Evolutionary conservation across 1,140 invertebrate genomes (phyloP).

Genomic region (Bombus terrestris): DNA sequence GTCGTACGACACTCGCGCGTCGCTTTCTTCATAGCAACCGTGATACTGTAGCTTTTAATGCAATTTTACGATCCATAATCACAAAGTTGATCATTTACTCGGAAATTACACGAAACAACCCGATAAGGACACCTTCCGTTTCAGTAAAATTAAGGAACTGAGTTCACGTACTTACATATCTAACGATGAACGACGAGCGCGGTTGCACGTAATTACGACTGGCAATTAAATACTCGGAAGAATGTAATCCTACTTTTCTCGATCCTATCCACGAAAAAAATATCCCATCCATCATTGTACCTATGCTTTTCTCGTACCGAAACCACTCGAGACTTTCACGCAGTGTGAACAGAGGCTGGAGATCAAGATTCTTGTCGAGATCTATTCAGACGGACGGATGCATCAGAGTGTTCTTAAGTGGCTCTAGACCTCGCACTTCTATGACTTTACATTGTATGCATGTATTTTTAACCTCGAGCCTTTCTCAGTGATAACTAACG

Average conservation of each 20-base stretch:
- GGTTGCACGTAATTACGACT: slow-evolving; percentile 51
- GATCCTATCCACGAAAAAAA: slow-evolving; percentile 26
- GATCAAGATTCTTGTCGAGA: slow-evolving; percentile 64
- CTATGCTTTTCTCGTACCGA: slow-evolving; percentile 32
- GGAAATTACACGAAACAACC: not conserved
- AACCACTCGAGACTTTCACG: slow-evolving; percentile 54
- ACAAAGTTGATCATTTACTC: not conserved
- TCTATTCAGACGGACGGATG: slow-evolving; percentile 45
- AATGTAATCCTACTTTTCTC: slow-evolving; percentile 44
- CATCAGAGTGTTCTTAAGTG: slow-evolving; percentile 61
- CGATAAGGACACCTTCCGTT: not conserved
- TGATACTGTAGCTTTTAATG: too few species aligned
- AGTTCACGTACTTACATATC: not conserved
- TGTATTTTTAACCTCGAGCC: slow-evolving; percentile 24
- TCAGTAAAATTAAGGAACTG: not conserved
- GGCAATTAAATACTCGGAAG: slow-evolving; percentile 48
- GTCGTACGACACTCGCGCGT: not conserved
- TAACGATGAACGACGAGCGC: not conserved
- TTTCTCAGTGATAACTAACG: slow-evolving; percentile 49
- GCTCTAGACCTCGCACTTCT: slow-evolving; percentile 66
- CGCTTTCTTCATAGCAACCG: too few species aligned
- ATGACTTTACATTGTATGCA: slow-evolving; percentile 36
- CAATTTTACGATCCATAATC: not conserved
- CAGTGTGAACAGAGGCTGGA: slow-evolving; percentile 61
- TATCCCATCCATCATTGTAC: slow-evolving; percentile 59